These are phyloP conservation scores for Stenodema calcarata DNA, from an alignment of 2,888 invertebrate genomes.

Conservation along the genomic window DNA sequence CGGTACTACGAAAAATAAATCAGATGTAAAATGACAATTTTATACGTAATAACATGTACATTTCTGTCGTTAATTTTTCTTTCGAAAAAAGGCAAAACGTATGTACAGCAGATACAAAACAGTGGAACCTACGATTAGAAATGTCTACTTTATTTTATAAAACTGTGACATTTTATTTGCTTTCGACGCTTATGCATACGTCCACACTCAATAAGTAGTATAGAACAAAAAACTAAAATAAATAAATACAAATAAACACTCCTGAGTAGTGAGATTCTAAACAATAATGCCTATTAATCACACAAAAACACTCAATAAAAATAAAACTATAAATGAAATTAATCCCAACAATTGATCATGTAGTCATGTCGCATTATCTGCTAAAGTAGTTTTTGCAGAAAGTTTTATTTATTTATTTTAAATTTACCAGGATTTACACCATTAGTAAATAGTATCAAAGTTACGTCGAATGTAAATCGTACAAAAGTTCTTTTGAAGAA, in stretches of 20 bases:
- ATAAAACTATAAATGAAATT: background rate
- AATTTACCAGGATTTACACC: too few relatives aligned
- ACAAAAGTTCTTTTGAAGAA: too few relatives aligned
- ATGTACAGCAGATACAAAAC: background rate
- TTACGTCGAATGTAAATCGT: too few relatives aligned
- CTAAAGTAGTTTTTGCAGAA: too few relatives aligned
- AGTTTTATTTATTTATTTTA: too few relatives aligned
- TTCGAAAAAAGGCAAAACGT: background rate
- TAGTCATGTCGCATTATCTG: background rate
- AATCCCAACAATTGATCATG: too few relatives aligned
- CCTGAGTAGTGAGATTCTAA: background rate
- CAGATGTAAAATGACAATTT: background rate
- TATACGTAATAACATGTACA: background rate
- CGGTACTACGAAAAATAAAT: background rate
- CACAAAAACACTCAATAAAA: background rate
- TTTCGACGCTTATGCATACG: background rate
- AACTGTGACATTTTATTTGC: background rate
- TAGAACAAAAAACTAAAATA: background rate
- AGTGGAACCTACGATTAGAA: background rate
- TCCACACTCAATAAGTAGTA: background rate
- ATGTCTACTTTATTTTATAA: background rate
- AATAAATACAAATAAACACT: too few relatives aligned
- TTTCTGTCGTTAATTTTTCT: background rate
- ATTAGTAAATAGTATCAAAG: too few relatives aligned
- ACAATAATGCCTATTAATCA: background rate